phyloP scores from a whole-genome alignment of 2,888 invertebrate species.

The Pammene fasciana region DNA sequence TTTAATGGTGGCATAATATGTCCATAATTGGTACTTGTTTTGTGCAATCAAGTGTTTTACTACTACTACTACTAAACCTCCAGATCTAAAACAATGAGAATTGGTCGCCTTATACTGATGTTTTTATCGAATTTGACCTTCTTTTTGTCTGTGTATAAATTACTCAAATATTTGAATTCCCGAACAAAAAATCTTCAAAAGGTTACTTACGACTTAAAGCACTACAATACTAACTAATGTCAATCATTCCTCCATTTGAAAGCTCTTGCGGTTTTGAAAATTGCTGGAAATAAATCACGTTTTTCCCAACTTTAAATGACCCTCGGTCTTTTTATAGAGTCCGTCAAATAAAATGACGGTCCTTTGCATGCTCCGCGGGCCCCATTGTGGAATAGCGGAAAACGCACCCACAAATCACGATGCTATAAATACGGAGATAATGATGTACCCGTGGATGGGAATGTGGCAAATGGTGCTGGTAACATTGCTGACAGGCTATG shows the following conservation, averaged over 20 bases:
- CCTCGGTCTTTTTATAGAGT: not conserved
- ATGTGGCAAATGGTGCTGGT: not conserved
- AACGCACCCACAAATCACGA: constrained; percentile 28
- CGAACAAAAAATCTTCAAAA: no score
- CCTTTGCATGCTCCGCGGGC: constrained; percentile 20
- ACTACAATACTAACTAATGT: not conserved
- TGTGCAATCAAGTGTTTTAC: no score
- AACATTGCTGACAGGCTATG: not conserved
- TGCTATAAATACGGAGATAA: constrained; percentile 55
- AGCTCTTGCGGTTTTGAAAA: constrained; percentile 1
- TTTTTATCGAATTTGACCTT: no score
- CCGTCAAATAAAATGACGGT: constrained; percentile 21
- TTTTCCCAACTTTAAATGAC: not conserved
- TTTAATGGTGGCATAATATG: no score
- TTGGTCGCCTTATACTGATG: no score
- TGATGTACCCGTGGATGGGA: not conserved
- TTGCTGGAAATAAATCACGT: constrained; percentile 2
- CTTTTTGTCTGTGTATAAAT: no score
- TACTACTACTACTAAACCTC: no score
- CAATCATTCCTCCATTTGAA: constrained; percentile 3
- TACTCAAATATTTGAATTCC: no score
- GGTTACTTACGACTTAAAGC: not conserved
- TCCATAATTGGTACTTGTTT: no score
- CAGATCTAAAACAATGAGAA: no score
- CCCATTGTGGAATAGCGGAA: constrained; percentile 36